These are phyloP conservation scores for Argopecten irradians DNA, from an alignment of 1,140 invertebrate genomes.

Conservation along the genomic window DNA sequence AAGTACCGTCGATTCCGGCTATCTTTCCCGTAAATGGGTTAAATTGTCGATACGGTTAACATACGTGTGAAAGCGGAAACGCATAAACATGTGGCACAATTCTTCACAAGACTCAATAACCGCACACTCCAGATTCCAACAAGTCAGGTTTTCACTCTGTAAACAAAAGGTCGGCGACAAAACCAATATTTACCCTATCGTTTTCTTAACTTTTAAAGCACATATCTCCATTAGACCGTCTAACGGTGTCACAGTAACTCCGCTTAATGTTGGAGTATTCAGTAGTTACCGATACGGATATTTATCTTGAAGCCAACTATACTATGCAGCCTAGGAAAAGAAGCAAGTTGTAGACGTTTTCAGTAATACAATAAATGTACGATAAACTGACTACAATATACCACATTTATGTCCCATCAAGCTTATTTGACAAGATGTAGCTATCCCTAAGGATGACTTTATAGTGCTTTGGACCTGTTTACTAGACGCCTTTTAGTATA, in stretches of 20 bases:
- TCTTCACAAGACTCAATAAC: neutral
- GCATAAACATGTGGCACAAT: neutral
- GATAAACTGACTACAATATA: neutral
- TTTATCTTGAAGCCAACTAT: neutral
- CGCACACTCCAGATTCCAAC: neutral
- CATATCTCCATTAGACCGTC: neutral
- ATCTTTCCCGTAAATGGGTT: neutral
- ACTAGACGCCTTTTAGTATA: neutral
- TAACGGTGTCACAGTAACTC: too few relatives aligned
- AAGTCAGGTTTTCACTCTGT: neutral
- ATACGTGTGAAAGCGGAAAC: constrained; percentile 14
- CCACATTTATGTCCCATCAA: neutral
- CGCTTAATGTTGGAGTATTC: too few relatives aligned
- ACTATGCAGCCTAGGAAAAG: neutral
- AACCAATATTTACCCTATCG: neutral
- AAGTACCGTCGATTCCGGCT: neutral
- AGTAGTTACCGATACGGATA: too few relatives aligned
- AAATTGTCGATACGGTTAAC: neutral
- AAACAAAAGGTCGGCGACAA: neutral
- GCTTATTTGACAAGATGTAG: neutral
- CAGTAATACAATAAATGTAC: neutral
- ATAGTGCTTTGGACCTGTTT: neutral
- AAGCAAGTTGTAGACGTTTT: neutral
- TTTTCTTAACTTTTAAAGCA: neutral
- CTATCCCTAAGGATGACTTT: neutral